phyloP scores from a whole-genome alignment of 53 echinoderm and acorn worm species.

The Luidia sarsii region DNA sequence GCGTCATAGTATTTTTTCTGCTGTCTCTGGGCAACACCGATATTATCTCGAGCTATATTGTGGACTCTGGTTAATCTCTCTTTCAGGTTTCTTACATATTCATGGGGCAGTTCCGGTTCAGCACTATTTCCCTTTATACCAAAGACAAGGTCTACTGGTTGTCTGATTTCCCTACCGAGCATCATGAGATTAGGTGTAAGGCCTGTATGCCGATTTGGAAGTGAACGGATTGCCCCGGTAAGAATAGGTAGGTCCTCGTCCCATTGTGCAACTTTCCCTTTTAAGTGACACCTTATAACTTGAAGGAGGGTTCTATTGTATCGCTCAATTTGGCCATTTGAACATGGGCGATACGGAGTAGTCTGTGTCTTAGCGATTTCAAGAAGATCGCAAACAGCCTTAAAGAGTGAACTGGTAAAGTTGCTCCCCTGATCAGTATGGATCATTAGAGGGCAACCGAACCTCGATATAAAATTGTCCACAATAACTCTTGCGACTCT shows the following conservation, averaged over 20 bases:
- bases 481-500: constrained; percentile 43
- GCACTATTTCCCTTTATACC: background rate
- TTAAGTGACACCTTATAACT: constrained; percentile 50
- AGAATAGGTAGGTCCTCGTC: constrained; percentile 9
- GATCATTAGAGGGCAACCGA: constrained; percentile 51
- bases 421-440: constrained; percentile 73
- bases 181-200: constrained; percentile 17
- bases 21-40: constrained; percentile 7
- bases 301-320: constrained; percentile 62
- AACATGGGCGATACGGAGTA: constrained; percentile 64
- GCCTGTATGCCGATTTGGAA: constrained; percentile 11
- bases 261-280: constrained; percentile 19
- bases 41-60: constrained; percentile 8
- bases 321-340: constrained; percentile 70
- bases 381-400: constrained; percentile 55
- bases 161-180: background rate
- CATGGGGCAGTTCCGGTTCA: background rate
- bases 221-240: background rate
- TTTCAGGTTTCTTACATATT: background rate
- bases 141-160: background rate
- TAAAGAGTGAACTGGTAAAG: constrained; percentile 55
- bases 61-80: constrained; percentile 12
- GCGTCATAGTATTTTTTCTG: constrained; percentile 19
- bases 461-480: constrained; percentile 64
- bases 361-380: constrained; percentile 57